These are phyloP conservation scores for Corythaixoides concolor DNA, from an alignment of 2,113 vertebrate genomes.

Conservation along the genomic window DNA sequence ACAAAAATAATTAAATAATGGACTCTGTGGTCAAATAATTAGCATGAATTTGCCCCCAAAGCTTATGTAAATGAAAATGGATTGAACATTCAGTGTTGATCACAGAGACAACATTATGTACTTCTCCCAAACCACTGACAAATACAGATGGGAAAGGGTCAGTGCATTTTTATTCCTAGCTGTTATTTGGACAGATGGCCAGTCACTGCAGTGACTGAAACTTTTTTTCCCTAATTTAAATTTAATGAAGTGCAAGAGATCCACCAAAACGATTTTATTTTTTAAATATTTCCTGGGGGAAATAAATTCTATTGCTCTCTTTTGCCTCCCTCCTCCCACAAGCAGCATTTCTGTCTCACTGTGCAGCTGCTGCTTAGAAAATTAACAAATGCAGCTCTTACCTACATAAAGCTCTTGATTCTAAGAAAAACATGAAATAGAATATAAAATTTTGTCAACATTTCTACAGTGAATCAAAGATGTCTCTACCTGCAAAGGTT, in stretches of 20 bases:
- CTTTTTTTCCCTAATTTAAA: conserved; percentile 4
- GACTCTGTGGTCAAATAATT: not conserved
- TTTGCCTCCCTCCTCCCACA: not conserved
- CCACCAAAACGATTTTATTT: not conserved
- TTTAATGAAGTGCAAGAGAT: conserved; percentile 44
- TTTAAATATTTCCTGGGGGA: not conserved
- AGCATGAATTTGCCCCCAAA: not conserved
- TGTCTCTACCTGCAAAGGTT: accelerated
- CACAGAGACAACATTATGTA: not conserved
- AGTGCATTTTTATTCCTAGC: conserved; percentile 15
- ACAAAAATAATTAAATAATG: not conserved
- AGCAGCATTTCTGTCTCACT: not conserved
- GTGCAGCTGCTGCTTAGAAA: not conserved
- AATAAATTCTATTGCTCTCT: not conserved
- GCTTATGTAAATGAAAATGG: conserved; percentile 7
- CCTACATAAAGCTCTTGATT: not conserved
- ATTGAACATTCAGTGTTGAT: not conserved
- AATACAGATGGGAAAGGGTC: conserved; percentile 40
- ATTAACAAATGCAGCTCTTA: not conserved
- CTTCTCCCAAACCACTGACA: conserved; percentile 1
- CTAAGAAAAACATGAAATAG: not conserved
- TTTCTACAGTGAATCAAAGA: not conserved
- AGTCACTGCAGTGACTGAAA: not conserved
- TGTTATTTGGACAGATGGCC: conserved; percentile 56
- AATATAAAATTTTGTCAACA: not conserved